These are phyloP conservation scores for Xerus rutilus DNA, from an alignment of 2,797 vertebrate species.

Conservation along the genomic window DNA sequence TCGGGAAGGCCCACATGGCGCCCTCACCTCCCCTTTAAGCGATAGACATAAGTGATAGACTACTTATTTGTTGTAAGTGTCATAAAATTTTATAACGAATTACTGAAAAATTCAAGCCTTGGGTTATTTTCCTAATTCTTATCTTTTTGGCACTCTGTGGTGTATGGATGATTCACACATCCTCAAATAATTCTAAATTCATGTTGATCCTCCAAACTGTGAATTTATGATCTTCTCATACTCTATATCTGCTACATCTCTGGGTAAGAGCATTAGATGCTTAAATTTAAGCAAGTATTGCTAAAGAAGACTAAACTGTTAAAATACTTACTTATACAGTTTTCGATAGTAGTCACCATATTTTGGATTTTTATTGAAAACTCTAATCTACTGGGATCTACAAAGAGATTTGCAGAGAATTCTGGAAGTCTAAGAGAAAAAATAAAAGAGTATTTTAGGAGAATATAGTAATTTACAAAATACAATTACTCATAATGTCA, in stretches of 20 bases:
- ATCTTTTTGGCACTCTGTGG: not conserved
- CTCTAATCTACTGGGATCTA: slow-evolving; percentile 83
- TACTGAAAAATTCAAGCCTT: not conserved
- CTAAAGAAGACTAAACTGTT: slow-evolving; percentile 20
- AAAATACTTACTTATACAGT: slow-evolving; percentile 84
- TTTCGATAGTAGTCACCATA: slow-evolving; percentile 83
- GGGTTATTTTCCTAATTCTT: not conserved
- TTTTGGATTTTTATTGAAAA: slow-evolving; percentile 85
- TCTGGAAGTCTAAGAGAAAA: slow-evolving; percentile 71
- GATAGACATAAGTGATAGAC: not conserved
- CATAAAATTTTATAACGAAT: not conserved
- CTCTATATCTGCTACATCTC: not conserved
- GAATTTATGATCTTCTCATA: not conserved
- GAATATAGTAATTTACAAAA: not conserved
- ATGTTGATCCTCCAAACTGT: not conserved
- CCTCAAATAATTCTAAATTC: slow-evolving; percentile 45
- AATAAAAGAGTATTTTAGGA: slow-evolving; percentile 30
- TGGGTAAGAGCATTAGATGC: not conserved
- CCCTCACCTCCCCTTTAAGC: too few relatives aligned
- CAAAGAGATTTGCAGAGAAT: slow-evolving; percentile 74
- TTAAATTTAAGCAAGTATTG: slow-evolving; percentile 28
- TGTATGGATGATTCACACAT: not conserved
- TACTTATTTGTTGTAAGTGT: not conserved
- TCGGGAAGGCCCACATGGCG: too few relatives aligned
- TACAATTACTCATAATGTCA: not conserved